Evolutionary conservation across 2,113 vertebrate genomes (phyloP), one percentile per base, ranked within the genome.

Genomic region (Chionomys nivalis): DNA sequence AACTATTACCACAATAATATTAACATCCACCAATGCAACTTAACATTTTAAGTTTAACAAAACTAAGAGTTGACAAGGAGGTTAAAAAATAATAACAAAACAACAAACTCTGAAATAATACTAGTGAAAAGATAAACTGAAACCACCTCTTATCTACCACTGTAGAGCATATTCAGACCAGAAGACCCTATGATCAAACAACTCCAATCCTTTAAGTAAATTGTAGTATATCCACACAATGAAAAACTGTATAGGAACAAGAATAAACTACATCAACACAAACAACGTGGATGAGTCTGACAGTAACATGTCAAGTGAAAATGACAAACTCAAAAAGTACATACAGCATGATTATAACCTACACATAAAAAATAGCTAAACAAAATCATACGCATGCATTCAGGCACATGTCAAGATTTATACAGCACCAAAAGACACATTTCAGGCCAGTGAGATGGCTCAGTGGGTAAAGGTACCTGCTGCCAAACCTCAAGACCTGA

Each of bases 381-480:
- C 39, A 96, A 98, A 93, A 92, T 70, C 82, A 97, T n/a, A 76
- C 12, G 0, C 42, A 88, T 24, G 78, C 39, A 96, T 24, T 87
- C 3, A 95, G 12, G 49, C 36, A 26, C n/a, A 86, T 4, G 31
- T 36, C 49, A 66, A 76, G 33, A 91, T 52, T 92, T 61, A 94
- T 1, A 77, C 0, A 77, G 77, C 16, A 88, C 36, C 14, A 94
- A 68, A 91, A 88, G 52, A 23, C n/a, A 61, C 31, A 61, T 1
- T n/a, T 7, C 86, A 97, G 75, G 87, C 76, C 86, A 87, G 24
- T 36, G 31, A 87, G 42, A 87, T 23, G 19, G 63, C 26, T 36
- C 83, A 87, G 17, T 47, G 42, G 28, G 31, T 66, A 86, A 86
- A 12, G 39, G 28, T 21, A 49, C 63, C 42, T 68, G 28, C 83